Evolutionary conservation across 2,113 vertebrate species (phyloP), one percentile per base, ranked within the genome.

Genomic region (Fulmarus glacialis): DNA sequence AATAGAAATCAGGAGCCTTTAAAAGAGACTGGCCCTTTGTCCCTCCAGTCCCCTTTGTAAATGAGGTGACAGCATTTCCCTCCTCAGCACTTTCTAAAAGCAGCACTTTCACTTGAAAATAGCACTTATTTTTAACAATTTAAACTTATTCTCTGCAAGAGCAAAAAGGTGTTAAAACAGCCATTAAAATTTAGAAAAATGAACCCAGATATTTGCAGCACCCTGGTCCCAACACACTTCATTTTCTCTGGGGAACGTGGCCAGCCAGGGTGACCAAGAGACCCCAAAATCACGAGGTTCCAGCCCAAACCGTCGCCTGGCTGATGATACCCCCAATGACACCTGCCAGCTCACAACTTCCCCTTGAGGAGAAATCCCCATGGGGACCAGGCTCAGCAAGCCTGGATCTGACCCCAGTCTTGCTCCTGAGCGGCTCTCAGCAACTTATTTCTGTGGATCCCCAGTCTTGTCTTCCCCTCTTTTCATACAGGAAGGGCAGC

Each of bases 31-130:
- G 27, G 11, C 23, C 14, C 21, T 91, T 55, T 82, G 22, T 55
- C 15, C 47, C 42, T 82, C 20, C 23, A 58, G 53, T 9, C 16
- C 15, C 38, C 22, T 87, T 62, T 68, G 52, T 45, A 91, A 94
- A 87, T 23, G 40, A 59, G 26, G 48, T 79, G 43, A 60, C 42
- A 84, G 47, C 38, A 72, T 75, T 89, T 89, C 20, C 14, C 23
- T 80, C 34, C 42, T 87, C 89, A 89, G 73, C 68, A 48, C 24
- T 68, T 88, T 63, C 47, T 40, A 84, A 91, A 83, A 87, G 14
- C 32, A 74, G 38, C 15, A 26, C 22, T 89, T 82, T 38, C 40
- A 42, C 34, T 27, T 73, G 36, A 58, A 80, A 81, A 32, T 18
- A 73, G 19, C 9, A 5, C 26, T 34, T 53, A 15, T 19, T 90